phyloP scores from a whole-genome alignment of 2,888 invertebrate species.

The Enchytraeus crypticus region DNA sequence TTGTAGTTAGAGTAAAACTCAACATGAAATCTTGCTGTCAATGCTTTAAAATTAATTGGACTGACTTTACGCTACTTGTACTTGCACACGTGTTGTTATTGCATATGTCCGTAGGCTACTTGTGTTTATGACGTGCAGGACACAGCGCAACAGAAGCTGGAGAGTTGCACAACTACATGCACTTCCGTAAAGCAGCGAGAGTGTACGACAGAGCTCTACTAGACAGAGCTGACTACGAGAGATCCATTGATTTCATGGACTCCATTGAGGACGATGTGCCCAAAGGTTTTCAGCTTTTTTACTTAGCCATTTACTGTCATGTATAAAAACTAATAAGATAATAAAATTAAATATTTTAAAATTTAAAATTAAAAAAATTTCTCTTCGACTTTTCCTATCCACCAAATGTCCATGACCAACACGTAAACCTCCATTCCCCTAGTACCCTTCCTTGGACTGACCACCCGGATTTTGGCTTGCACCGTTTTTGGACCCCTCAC shows the following conservation, averaged over 20 bases:
- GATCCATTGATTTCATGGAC: constrained; percentile 76
- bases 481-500: no score
- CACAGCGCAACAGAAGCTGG: constrained; percentile 56
- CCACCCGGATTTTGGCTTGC: no score
- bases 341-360: no score
- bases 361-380: no score
- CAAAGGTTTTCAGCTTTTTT: constrained; percentile 50
- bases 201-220: constrained; percentile 65
- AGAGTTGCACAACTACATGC: constrained; percentile 66
- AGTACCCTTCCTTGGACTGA: no score
- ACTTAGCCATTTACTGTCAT: not conserved
- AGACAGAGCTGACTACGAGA: constrained; percentile 72
- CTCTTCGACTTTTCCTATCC: no score
- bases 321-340: no score
- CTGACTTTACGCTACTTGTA: not conserved
- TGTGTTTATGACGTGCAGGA: constrained; percentile 35
- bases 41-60: not conserved
- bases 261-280: constrained; percentile 72
- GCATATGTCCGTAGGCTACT: not conserved
- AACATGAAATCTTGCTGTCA: no score
- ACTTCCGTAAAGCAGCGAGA: constrained; percentile 55
- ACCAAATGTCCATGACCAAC: no score
- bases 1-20: no score
- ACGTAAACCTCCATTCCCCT: no score
- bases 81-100: not conserved